phyloP scores from a whole-genome alignment of 2,113 vertebrate genomes.

The Oncorhynchus tshawytscha region DNA sequence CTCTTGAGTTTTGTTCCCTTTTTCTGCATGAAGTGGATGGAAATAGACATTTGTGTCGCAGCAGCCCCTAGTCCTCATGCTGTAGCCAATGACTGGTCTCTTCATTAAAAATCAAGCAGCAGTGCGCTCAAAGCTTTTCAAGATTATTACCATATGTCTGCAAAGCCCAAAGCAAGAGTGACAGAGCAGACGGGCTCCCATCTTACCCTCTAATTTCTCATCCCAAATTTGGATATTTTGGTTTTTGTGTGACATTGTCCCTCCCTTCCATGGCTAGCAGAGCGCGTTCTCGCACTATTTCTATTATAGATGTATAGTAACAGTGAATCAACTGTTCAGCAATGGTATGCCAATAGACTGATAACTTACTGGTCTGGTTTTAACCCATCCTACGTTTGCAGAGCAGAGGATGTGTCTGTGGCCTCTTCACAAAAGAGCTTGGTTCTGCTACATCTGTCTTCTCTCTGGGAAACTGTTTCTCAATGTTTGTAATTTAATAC shows the following conservation, averaged over 20 bases:
- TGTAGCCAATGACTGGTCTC: conserved; percentile 47
- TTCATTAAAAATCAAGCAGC: conserved; percentile 74
- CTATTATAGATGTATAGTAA: conserved; percentile 60
- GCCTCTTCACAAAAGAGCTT: conserved; percentile 1
- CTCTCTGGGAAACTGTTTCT: conserved; percentile 27
- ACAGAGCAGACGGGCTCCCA: conserved; percentile 59
- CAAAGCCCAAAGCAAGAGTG: conserved; percentile 62
- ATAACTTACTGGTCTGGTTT: conserved; percentile 37
- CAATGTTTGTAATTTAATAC: conserved; percentile 49
- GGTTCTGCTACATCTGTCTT: conserved; percentile 24
- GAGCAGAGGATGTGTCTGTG: conserved; percentile 28
- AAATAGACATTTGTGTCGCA: conserved; percentile 57
- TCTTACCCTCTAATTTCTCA: conserved; percentile 79
- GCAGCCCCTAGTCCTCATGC: conserved; percentile 60
- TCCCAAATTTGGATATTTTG: conserved; percentile 81
- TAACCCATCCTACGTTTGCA: conserved; percentile 40
- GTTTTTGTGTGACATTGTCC: conserved; percentile 63
- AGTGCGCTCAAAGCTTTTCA: conserved; percentile 67
- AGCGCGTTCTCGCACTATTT: conserved; percentile 62
- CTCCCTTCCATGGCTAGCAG: conserved; percentile 61
- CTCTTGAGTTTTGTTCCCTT: conserved; percentile 25
- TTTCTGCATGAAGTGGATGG: conserved; percentile 58
- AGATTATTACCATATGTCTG: conserved; percentile 80
- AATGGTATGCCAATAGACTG: conserved; percentile 33
- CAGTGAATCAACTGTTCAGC: conserved; percentile 50